Base-by-base conservation (phyloP, 1,140 invertebrate genomes). In the Penaeus vannamei region DNA sequence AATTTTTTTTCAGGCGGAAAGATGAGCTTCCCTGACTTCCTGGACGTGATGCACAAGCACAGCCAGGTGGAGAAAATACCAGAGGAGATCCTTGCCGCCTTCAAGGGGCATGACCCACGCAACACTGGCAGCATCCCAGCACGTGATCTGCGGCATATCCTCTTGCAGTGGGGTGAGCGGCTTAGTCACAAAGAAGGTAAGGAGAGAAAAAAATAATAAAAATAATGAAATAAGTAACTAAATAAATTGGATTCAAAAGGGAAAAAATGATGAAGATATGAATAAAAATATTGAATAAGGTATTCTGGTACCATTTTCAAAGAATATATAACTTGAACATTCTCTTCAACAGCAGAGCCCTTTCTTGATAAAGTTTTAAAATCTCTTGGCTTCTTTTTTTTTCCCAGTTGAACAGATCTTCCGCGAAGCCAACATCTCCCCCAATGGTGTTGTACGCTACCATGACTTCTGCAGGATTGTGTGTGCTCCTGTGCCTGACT, bases 31-130 rank as follows among this genome's bases (percentile, higher is more conserved):
- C 97, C 98, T 1, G 97, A 98, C 92, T 99, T 99, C 92, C 93
- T 99, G 17, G 98, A 99, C 92, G 96, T 98, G 2, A 97, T 99
- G 97, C 97, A 99, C 93, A 95, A 96, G 90, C 98, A 99, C 93
- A 97, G 92, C 92, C 95, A 94, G 92, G 95, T 96, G 5, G 98
- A 99, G 93, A 96, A 98, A 93, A 93, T 98, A 61, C 97, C 98
- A 0, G 96, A 96, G 92, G 98, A 99, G 94, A 96, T 97, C 87
- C 94, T 98, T 29, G 96, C 97, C 89, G 98, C 98, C 1, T 99
- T 99, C 93, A 95, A 95, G 93, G 97, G 97, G 22, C 96, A 95
- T 19, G 98, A 99, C 93, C 93, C 94, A 0, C 93, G 95, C 22
- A 95, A 95, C 84, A 96, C 94, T 90, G 97, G 97, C 7, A 94